phyloP scores from a whole-genome alignment of 2,113 vertebrate species.

The Epinephelus cyanopodus region DNA sequence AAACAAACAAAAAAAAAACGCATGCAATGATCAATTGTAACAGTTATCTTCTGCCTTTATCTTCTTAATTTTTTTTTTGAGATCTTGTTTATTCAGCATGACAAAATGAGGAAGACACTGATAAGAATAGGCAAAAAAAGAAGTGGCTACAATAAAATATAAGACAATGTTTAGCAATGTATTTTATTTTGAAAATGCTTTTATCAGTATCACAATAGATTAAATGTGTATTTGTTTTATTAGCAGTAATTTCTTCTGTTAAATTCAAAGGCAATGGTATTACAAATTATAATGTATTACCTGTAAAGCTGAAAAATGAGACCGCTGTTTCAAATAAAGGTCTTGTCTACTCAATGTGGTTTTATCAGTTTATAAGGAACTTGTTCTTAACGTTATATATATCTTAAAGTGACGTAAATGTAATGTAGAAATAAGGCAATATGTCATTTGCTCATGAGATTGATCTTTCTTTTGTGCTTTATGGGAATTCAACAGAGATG shows the following conservation, averaged over 20 bases:
- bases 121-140: not conserved
- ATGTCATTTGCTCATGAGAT: conserved; percentile 3
- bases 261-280: not conserved
- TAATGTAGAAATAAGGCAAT: not conserved
- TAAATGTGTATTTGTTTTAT: not conserved
- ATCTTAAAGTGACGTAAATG: not conserved
- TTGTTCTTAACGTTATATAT: not conserved
- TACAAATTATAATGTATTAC: not conserved
- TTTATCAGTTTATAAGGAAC: conserved; percentile 16
- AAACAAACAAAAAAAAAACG: not conserved
- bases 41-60: not conserved
- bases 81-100: not conserved
- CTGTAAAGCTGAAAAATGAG: conserved; percentile 30
- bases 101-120: not conserved
- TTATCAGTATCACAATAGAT: not conserved
- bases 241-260: conserved; percentile 1
- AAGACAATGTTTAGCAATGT: conserved; percentile 7
- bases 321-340: conserved; percentile 34
- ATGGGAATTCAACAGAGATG: conserved; percentile 44
- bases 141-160: not conserved
- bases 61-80: not conserved
- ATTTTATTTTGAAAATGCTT: conserved; percentile 14
- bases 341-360: not conserved
- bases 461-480: conserved; percentile 18
- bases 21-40: conserved; percentile 17